A percentile compares a stretch with the other conserved stretches of the same genome.
These are phyloP conservation scores for Hyles vespertilio DNA, from an alignment of 1,140 invertebrate genomes.

Conservation along the genomic window DNA sequence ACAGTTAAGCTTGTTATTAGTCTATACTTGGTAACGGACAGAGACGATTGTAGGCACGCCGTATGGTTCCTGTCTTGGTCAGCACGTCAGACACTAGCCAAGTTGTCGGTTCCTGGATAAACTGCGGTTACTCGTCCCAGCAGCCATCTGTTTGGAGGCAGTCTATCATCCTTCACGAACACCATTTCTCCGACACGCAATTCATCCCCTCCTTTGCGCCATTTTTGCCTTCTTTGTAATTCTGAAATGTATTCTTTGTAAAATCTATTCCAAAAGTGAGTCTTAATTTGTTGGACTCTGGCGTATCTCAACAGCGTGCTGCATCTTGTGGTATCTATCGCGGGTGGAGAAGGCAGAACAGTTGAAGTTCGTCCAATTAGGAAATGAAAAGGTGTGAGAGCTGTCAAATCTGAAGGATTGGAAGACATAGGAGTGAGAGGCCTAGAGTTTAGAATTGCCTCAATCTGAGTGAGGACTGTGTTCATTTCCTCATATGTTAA, in stretches of 20 bases:
- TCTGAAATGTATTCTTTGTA: constrained; percentile 16
- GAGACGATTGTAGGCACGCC: no score
- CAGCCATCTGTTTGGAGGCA: constrained; percentile 20
- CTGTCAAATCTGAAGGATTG: not conserved
- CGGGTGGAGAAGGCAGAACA: not conserved
- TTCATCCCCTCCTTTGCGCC: not conserved
- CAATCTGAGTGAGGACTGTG: not conserved
- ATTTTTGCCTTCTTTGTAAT: constrained; percentile 9
- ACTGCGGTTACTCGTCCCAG: constrained; percentile 22
- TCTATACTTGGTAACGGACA: no score
- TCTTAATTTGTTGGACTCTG: constrained; percentile 6
- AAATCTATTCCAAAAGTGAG: constrained; percentile 16
- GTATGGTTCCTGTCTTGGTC: no score
- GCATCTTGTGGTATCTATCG: not conserved
- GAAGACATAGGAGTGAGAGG: constrained; percentile 1
- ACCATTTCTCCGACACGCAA: constrained; percentile 13
- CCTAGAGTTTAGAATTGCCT: constrained; percentile 1
- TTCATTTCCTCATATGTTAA: not conserved
- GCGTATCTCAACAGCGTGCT: not conserved
- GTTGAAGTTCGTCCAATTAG: not conserved
- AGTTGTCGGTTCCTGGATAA: constrained; percentile 23
- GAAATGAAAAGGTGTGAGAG: not conserved
- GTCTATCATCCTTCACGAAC: constrained; percentile 10
- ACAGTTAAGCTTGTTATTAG: no score
- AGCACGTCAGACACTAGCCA: constrained; percentile 23